A percentile compares a stretch with the other conserved stretches of the same genome.
These are phyloP conservation scores for Eumacrocentrus americanus DNA, from an alignment of 2,888 invertebrate genomes.

Conservation along the genomic window DNA sequence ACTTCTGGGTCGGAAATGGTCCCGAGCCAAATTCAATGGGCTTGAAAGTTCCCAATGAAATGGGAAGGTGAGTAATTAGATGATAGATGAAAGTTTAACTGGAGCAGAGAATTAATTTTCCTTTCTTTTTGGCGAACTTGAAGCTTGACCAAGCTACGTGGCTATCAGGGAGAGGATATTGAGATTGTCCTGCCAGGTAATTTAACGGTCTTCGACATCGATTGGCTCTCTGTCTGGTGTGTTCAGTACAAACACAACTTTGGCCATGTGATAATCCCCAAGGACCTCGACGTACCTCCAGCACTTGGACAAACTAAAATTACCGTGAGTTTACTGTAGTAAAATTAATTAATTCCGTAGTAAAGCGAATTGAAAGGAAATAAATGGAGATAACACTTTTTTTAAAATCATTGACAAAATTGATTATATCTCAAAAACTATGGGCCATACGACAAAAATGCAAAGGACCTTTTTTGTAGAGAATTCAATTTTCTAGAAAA, in stretches of 20 bases:
- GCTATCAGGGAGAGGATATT: constrained; percentile 90
- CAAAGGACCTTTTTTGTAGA: no score
- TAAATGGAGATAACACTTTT: no score
- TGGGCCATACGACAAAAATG: no score
- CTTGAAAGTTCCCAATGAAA: constrained; percentile 88
- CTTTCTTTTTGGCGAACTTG: not conserved
- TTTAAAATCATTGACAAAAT: no score
- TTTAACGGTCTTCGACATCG: constrained; percentile 87
- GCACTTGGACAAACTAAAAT: constrained; percentile 90
- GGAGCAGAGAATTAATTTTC: not conserved
- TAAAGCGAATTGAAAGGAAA: no score
- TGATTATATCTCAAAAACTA: no score
- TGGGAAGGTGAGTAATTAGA: constrained; percentile 69
- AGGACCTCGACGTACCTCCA: constrained; percentile 87
- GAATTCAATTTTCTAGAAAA: no score
- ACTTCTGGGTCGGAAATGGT: constrained; percentile 94
- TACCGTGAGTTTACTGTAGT: constrained; percentile 70
- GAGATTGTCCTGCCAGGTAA: constrained; percentile 86
- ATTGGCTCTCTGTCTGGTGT: constrained; percentile 92
- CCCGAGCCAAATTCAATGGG: constrained; percentile 81
- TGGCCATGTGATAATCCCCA: constrained; percentile 86
- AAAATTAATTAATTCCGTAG: no score
- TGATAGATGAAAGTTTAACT: not conserved
- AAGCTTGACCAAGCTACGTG: constrained; percentile 78
- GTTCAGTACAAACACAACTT: constrained; percentile 89